A percentile compares a stretch with the other conserved stretches of the same genome.
Evolutionary conservation across 1,140 invertebrate species (phyloP).

Genomic region (Camponotus floridanus): DNA sequence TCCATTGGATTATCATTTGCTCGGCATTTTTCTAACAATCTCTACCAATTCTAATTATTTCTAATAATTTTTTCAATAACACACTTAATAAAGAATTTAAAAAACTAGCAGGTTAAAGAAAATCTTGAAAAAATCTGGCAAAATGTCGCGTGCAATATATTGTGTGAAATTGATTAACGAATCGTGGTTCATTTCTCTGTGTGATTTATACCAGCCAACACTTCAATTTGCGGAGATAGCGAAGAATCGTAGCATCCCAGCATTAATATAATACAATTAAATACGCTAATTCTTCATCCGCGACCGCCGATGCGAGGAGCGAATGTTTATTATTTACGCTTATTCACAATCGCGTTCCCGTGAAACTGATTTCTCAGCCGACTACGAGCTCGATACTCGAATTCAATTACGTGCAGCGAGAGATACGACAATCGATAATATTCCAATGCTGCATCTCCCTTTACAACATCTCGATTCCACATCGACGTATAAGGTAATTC

Average conservation of each 20-base stretch:
- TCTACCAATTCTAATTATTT: too few species aligned
- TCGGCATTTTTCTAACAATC: too few species aligned
- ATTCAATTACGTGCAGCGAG: conserved; percentile 33
- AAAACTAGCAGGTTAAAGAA: not conserved
- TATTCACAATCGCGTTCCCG: conserved; percentile 7
- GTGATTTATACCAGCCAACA: conserved; percentile 21
- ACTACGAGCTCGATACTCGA: conserved; percentile 14
- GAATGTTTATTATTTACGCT: conserved; percentile 17
- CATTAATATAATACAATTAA: conserved; percentile 63
- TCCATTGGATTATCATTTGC: not conserved
- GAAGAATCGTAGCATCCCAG: not conserved
- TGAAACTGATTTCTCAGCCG: not conserved
- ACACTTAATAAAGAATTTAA: not conserved
- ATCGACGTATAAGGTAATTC: conserved; percentile 39
- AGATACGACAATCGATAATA: conserved; percentile 33
- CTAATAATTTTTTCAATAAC: not conserved
- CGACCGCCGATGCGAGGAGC: conserved; percentile 1
- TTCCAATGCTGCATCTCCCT: conserved; percentile 41
- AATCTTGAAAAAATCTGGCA: not conserved
- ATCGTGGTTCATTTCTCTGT: conserved; percentile 14
- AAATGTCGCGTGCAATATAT: not conserved
- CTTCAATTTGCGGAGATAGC: not conserved
- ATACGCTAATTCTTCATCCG: not conserved
- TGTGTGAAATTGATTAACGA: not conserved
- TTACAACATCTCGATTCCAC: conserved; percentile 10